Conservation (phyloP, 2,113 vertebrate genomes). For the Seriola dumerili region DNA sequence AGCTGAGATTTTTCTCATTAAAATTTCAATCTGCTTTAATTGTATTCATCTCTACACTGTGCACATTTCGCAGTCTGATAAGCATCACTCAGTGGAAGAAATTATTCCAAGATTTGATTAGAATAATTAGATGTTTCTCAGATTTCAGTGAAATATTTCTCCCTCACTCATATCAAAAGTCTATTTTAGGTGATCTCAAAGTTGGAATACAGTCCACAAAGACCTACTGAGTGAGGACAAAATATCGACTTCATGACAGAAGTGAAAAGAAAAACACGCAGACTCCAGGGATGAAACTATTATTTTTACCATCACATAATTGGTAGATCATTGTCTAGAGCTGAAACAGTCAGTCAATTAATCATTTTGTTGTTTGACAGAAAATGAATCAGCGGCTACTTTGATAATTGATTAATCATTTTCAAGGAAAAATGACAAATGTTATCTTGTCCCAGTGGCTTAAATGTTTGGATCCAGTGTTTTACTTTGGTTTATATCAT, state of each 20-base stretch:
- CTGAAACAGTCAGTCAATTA: too few relatives aligned
- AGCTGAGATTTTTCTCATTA: conserved; percentile 42
- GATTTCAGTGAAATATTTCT: conserved; percentile 16
- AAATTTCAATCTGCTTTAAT: conserved; percentile 46
- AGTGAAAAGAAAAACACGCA: background rate
- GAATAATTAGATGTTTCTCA: conserved; percentile 21
- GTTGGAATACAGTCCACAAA: background rate
- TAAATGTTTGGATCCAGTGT: too few relatives aligned
- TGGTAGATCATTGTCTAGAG: background rate
- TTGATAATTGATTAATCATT: too few relatives aligned
- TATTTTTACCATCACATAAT: background rate
- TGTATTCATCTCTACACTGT: conserved; percentile 22
- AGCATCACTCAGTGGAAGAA: conserved; percentile 15
- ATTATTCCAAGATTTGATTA: conserved; percentile 29
- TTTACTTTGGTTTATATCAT: too few relatives aligned
- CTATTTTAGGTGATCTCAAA: background rate
- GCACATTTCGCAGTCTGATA: conserved; percentile 30
- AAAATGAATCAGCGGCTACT: too few relatives aligned
- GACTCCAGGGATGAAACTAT: background rate
- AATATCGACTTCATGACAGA: background rate
- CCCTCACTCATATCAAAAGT: background rate
- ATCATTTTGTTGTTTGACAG: too few relatives aligned
- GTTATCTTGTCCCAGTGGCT: too few relatives aligned
- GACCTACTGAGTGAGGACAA: background rate
- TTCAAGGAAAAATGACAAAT: too few relatives aligned